These are phyloP conservation scores for Gadopsis bispinosus DNA, from an alignment of 2,797 vertebrate genomes.

Conservation along the genomic window DNA sequence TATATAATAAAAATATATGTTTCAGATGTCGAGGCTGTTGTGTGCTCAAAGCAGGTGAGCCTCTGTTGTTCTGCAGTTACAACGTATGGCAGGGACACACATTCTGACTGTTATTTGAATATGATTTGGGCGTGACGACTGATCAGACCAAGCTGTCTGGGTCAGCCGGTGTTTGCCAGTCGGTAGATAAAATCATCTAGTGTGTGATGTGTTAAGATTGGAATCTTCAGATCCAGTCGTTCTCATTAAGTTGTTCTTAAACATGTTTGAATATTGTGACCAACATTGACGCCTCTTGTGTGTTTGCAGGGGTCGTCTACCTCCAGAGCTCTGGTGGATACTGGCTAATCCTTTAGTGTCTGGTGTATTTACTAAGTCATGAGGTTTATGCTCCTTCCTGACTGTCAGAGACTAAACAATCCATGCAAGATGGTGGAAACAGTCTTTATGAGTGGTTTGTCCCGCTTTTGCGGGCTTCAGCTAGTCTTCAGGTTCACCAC, in stretches of 20 bases:
- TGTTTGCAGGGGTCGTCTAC: background rate
- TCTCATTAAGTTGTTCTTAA: background rate
- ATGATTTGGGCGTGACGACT: background rate
- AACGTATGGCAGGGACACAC: background rate
- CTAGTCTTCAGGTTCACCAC: background rate
- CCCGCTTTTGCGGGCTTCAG: background rate
- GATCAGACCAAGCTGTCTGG: background rate
- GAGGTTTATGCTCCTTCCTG: background rate
- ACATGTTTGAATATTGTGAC: background rate
- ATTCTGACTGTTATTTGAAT: no score
- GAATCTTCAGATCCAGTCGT: background rate
- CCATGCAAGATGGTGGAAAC: background rate
- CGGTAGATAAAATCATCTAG: background rate
- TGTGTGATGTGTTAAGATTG: background rate
- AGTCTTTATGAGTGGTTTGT: background rate
- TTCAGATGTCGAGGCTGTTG: no score
- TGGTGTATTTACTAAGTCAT: background rate
- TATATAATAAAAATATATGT: background rate
- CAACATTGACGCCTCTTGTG: background rate
- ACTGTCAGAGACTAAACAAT: background rate
- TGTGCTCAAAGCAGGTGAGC: background rate
- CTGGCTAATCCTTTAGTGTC: background rate
- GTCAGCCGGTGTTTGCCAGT: background rate
- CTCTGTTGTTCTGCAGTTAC: background rate
- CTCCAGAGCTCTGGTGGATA: background rate